Evolutionary conservation across 2,797 vertebrate genomes (phyloP).

Genomic region (Heliangelus exortis): DNA sequence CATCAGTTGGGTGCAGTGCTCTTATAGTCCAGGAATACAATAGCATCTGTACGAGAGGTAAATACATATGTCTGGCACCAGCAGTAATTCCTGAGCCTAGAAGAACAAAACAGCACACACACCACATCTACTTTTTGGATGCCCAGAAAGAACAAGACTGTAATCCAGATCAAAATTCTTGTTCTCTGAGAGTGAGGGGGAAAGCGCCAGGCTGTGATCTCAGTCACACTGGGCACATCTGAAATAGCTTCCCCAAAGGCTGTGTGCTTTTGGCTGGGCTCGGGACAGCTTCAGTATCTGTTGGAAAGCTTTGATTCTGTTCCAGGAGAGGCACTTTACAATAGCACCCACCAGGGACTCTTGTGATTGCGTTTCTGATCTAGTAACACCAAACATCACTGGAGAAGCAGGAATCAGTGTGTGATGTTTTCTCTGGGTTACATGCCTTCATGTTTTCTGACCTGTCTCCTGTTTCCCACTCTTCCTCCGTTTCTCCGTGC

Average conservation of each 20-base stretch:
- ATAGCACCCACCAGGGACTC: neutral
- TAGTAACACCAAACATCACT: neutral
- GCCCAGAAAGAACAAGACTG: neutral
- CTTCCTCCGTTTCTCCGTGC: neutral
- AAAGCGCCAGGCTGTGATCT: neutral
- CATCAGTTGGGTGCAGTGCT: slow-evolving; percentile 5
- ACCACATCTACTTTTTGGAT: slow-evolving; percentile 24
- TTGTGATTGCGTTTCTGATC: slow-evolving; percentile 27
- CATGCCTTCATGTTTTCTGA: fast-evolving
- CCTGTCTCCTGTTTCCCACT: neutral
- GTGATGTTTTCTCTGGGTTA: neutral
- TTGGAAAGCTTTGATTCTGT: slow-evolving; percentile 15
- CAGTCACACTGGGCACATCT: neutral
- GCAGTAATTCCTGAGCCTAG: slow-evolving; percentile 24
- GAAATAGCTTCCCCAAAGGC: neutral
- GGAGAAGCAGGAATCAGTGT: neutral
- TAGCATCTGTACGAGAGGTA: slow-evolving; percentile 25
- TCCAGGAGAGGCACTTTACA: neutral
- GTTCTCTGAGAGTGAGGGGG: neutral
- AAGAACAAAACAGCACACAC: slow-evolving; percentile 35
- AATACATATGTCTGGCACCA: slow-evolving; percentile 34
- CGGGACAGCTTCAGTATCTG: neutral
- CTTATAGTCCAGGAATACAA: slow-evolving; percentile 26
- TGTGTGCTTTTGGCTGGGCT: neutral
- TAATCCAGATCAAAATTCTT: slow-evolving; percentile 51